Evolutionary conservation across 2,113 vertebrate species (phyloP).

Genomic region (Calidris pygmaea): DNA sequence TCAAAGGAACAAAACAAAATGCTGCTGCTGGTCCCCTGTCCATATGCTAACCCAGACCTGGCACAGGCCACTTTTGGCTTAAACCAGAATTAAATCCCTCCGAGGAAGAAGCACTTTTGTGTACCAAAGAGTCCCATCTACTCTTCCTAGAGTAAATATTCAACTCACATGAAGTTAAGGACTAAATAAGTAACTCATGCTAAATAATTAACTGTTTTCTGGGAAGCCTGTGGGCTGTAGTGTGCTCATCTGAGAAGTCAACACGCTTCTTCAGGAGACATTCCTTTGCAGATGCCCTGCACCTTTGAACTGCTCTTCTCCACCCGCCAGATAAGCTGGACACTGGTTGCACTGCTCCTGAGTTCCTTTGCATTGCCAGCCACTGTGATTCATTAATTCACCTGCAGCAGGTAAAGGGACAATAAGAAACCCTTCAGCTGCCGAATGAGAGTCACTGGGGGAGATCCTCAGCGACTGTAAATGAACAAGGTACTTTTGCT

Average conservation of each 20-base stretch:
- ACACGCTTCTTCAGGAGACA: neutral
- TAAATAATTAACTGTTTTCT: neutral
- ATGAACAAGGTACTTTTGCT: accelerated
- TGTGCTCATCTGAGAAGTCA: neutral
- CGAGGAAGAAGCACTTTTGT: neutral
- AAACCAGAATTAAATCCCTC: neutral
- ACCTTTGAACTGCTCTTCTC: neutral
- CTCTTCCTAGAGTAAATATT: neutral
- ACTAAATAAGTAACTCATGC: neutral
- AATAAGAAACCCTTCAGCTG: neutral
- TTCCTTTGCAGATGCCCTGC: accelerated
- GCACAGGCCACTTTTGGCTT: neutral
- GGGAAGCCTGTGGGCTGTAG: neutral
- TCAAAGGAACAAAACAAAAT: too few relatives aligned
- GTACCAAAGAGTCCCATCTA: neutral
- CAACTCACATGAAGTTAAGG: neutral
- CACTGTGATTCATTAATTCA: neutral
- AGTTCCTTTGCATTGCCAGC: neutral
- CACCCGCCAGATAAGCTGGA: neutral
- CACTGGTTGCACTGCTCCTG: neutral
- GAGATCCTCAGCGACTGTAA: neutral
- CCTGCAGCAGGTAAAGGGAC: neutral
- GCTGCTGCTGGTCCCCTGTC: neutral
- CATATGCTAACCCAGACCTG: neutral
- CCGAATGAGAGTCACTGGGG: neutral